These are phyloP conservation scores for Camelus bactrianus DNA, from an alignment of 2,113 vertebrate species.

Conservation along the genomic window DNA sequence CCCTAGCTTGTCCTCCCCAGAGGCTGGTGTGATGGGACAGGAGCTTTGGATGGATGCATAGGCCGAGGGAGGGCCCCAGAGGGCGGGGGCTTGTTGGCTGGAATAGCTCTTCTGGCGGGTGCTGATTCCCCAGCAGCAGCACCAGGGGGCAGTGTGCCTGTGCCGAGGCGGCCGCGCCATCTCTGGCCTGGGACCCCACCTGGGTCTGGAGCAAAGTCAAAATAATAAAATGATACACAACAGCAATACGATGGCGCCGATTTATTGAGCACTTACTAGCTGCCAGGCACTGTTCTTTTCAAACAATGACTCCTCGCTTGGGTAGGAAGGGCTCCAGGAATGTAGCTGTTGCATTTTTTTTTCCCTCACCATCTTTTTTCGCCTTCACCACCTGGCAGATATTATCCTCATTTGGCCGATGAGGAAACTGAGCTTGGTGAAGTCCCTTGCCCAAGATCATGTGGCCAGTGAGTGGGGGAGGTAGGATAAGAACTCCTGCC, in stretches of 20 bases:
- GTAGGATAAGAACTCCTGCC: neutral
- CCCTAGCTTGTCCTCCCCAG: neutral
- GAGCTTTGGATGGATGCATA: neutral
- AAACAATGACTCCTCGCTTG: neutral
- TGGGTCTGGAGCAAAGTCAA: slow-evolving; percentile 37
- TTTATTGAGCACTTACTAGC: slow-evolving; percentile 14
- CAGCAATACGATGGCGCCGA: neutral
- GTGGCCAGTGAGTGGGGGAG: neutral
- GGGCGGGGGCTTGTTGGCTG: neutral
- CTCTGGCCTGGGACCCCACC: slow-evolving; percentile 55
- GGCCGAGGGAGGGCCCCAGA: neutral
- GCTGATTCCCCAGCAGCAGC: slow-evolving; percentile 60
- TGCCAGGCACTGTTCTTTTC: neutral
- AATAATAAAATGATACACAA: neutral
- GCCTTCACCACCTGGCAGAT: neutral
- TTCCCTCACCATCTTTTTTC: neutral
- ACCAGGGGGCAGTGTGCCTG: slow-evolving; percentile 82
- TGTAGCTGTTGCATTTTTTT: neutral
- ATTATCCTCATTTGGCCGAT: neutral
- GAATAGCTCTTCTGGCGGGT: neutral
- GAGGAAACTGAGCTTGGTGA: neutral
- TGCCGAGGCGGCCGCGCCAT: neutral
- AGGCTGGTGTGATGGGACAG: neutral
- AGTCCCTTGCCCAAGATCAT: neutral
- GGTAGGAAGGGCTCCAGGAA: slow-evolving; percentile 46